phyloP scores from a whole-genome alignment of 2,888 invertebrate genomes.

The Tenthredo livida region DNA sequence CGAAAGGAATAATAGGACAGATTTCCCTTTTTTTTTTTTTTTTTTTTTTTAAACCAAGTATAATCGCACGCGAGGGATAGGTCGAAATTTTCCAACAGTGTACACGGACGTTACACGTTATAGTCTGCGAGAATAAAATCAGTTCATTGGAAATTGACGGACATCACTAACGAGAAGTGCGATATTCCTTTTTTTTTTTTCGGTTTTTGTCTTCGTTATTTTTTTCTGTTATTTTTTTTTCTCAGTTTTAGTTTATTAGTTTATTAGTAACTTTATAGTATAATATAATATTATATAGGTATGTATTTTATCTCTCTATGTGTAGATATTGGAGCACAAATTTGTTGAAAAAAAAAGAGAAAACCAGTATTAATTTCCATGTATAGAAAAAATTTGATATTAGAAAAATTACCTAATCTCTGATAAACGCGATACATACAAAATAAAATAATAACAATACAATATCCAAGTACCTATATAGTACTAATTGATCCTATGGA shows the following conservation, averaged over 20 bases:
- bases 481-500: no score
- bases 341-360: no score
- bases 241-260: not conserved
- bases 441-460: no score
- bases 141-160: slow-evolving; percentile 3
- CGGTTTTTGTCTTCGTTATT: not conserved
- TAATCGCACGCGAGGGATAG: slow-evolving; percentile 1
- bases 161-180: not conserved
- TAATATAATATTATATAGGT: no score
- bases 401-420: no score
- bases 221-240: not conserved
- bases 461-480: no score
- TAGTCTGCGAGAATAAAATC: not conserved
- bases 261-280: not conserved
- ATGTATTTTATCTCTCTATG: no score
- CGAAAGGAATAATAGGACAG: not conserved
- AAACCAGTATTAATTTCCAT: no score
- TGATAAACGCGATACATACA: no score
- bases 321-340: no score
- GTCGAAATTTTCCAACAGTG: not conserved
- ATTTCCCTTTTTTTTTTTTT: not conserved
- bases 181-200: not conserved
- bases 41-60: not conserved
- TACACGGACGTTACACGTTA: not conserved
- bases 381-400: no score